Evolutionary conservation across 2,797 vertebrate genomes (phyloP).

Genomic region (Pterois miles): DNA sequence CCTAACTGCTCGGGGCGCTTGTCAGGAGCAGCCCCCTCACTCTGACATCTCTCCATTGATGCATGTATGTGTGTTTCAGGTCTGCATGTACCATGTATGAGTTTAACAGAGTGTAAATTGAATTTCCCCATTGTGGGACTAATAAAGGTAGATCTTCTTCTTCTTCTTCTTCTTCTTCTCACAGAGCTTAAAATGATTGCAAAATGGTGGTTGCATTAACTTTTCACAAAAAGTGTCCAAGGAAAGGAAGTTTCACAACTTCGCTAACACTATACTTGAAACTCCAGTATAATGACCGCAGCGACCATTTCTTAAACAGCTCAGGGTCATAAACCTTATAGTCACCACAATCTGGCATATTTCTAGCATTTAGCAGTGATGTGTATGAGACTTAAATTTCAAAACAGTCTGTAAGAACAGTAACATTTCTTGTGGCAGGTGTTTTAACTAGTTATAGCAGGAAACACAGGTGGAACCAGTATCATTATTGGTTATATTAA

Average conservation of each 20-base stretch:
- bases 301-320: not conserved
- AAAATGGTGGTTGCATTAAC: not conserved
- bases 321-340: not conserved
- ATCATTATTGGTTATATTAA: not conserved
- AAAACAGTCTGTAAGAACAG: not conserved
- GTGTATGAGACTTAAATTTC: not conserved
- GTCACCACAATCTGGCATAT: not conserved
- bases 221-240: not conserved
- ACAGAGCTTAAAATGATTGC: not conserved
- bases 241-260: not conserved
- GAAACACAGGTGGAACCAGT: not conserved
- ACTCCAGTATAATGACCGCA: not conserved
- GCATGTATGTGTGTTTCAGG: too few species aligned
- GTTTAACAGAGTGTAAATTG: too few species aligned
- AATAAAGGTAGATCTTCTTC: too few species aligned
- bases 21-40: too few species aligned
- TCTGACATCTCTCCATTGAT: too few species aligned
- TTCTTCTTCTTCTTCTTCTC: too few species aligned
- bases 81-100: too few species aligned
- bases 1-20: too few species aligned
- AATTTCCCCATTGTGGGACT: too few species aligned
- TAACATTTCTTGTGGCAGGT: not conserved
- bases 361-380: not conserved
- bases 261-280: not conserved
- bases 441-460: not conserved